Conservation (phyloP, 2,888 invertebrate genomes). For the Prenolepis imparis region DNA sequence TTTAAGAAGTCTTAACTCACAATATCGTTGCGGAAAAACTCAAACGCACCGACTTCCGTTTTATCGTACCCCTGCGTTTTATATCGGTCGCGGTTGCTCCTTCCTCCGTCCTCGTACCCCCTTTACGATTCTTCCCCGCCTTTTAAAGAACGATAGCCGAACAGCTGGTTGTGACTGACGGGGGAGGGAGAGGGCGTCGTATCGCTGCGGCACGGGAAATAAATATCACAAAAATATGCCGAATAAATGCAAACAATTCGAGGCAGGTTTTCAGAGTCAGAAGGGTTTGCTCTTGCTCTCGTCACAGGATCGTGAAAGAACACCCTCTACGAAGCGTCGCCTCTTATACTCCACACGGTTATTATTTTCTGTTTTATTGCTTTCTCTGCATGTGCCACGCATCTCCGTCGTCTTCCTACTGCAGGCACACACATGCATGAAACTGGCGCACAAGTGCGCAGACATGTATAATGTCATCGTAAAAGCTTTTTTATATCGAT, state of each 20-base stretch:
- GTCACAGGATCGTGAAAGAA: constrained; percentile 54
- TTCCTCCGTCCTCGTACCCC: constrained; percentile 43
- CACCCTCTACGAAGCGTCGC: constrained; percentile 37
- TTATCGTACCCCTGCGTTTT: constrained; percentile 66
- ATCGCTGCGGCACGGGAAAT: constrained; percentile 76
- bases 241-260: constrained; percentile 84
- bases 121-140: constrained; percentile 67
- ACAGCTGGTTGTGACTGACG: constrained; percentile 80
- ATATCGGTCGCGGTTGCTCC: constrained; percentile 63
- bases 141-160: constrained; percentile 54
- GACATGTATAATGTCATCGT: constrained; percentile 72
- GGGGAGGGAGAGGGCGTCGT: constrained; percentile 49
- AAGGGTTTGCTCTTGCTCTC: constrained; percentile 58
- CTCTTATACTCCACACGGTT: constrained; percentile 70
- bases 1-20: constrained; percentile 21
- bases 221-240: constrained; percentile 84
- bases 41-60: constrained; percentile 36
- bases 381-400: constrained; percentile 61
- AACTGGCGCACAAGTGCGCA: constrained; percentile 56
- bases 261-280: constrained; percentile 66
- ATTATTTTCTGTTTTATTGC: constrained; percentile 84
- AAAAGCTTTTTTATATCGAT: constrained; percentile 62
- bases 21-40: constrained; percentile 22
- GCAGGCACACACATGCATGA: neutral
- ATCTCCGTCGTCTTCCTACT: neutral